Percentiles rank a stretch among this genome's conserved stretches.
phyloP scores from a whole-genome alignment of 1,140 invertebrate genomes.

The Pararge aegeria region DNA sequence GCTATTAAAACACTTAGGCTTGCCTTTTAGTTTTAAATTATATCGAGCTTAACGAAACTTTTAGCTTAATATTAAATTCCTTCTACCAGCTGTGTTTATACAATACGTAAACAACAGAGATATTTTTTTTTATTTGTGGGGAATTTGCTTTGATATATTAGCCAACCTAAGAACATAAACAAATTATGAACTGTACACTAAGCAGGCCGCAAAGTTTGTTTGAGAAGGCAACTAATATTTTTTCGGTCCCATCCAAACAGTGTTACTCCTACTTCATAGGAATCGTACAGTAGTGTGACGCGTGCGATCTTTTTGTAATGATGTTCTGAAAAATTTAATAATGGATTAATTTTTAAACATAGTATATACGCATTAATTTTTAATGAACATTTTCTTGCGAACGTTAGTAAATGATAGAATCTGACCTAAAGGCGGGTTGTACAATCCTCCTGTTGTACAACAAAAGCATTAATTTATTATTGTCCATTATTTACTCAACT shows the following conservation, averaged over 20 bases:
- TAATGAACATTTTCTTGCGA: too few species aligned
- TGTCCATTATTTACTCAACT: too few species aligned
- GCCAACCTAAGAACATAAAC: constrained; percentile 16
- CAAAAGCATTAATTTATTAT: too few species aligned
- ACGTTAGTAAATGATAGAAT: too few species aligned
- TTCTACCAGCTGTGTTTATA: constrained; percentile 12
- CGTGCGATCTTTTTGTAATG: background rate
- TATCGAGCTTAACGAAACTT: background rate
- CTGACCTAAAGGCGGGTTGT: too few species aligned
- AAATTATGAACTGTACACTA: constrained; percentile 23
- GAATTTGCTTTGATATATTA: background rate
- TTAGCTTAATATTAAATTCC: background rate
- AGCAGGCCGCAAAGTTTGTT: constrained; percentile 48
- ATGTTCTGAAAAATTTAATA: too few species aligned
- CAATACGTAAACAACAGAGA: background rate
- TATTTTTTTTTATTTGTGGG: background rate
- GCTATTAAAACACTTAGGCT: background rate
- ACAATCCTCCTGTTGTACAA: too few species aligned
- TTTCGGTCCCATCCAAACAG: constrained; percentile 53
- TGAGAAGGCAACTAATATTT: constrained; percentile 52
- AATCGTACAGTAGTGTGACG: background rate
- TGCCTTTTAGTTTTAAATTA: background rate
- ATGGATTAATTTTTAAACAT: too few species aligned
- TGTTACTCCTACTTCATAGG: constrained; percentile 19
- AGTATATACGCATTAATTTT: too few species aligned